Base-by-base conservation (phyloP, 2,797 vertebrate species). In the Acomys russatus region DNA sequence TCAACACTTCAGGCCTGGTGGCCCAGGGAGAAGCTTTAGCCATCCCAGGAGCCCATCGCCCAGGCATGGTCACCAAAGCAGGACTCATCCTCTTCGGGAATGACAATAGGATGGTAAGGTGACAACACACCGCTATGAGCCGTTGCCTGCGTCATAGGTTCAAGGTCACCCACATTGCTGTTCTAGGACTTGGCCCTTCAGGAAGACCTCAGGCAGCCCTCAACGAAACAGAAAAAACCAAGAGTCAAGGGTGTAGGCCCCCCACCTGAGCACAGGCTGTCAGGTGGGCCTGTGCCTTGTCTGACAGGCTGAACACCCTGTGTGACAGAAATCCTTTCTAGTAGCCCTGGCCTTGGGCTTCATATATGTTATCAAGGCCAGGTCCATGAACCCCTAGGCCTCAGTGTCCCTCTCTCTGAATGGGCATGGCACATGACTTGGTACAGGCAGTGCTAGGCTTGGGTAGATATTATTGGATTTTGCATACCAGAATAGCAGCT, bases 11-110 rank as follows among this genome's bases (percentile, higher is more conserved):
- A 0, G 94, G 97, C 33, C 70, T 98, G 0, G n/a, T 93, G 22
- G 98, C 97, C 1, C 98, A 97, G 0, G 99, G 99, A 10, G 98
- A 99, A 93, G 96, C 97, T 0, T 94, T 99, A 95, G 98, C 99
- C 71, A 99, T 99, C 90, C 98, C 98, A 0, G 99, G 98, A 51
- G 98, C 99, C 64, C 98, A 97, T 59, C 97, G 44, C 18, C 98
- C 99, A 0, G 99, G 98, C 15, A 14, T 99, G 15, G 98, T 99
- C 88, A 98, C 98, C 92, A 99, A 99, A 97, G 95, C 96, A 0
- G 99, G 99, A 33, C 98, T 99, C 95, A 83, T 99, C 87, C 98
- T 99, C 82, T 99, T 99, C 64, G 99, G 99, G 86, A 99, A 98
- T 10, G 99, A 99, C 30, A 97, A 98, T 86, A 99, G 98, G 93